These are phyloP conservation scores for Argopecten irradians DNA, from an alignment of 1,140 invertebrate genomes.

Conservation along the genomic window DNA sequence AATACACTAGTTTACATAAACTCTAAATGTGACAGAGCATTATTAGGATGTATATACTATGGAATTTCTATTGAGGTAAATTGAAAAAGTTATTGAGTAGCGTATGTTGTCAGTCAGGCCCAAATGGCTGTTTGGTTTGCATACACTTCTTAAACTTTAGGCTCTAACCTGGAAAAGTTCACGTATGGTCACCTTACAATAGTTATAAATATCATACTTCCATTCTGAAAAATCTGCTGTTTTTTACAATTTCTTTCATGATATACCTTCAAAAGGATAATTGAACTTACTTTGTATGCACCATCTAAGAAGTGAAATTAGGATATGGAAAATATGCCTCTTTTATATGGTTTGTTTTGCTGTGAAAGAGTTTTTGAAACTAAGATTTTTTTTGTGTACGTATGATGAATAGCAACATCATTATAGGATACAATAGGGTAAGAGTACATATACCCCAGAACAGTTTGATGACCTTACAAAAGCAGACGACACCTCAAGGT, in stretches of 20 bases:
- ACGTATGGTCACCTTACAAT: background rate
- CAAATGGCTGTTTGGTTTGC: background rate
- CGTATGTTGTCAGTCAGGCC: background rate
- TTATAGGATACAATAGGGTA: background rate
- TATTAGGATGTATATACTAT: background rate
- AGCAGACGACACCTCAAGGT: background rate
- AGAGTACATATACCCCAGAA: background rate
- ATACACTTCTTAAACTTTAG: background rate
- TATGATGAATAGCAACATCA: background rate
- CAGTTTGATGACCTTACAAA: background rate
- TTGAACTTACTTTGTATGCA: no score
- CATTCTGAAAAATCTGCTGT: background rate
- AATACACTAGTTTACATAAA: background rate
- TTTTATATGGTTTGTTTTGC: no score
- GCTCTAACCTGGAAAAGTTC: background rate
- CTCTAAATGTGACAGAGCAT: background rate
- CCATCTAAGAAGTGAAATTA: no score
- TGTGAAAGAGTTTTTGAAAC: no score
- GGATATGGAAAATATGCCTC: no score
- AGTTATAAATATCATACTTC: background rate
- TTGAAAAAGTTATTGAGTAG: slow-evolving; percentile 10
- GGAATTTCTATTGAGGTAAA: background rate
- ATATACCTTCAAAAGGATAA: background rate
- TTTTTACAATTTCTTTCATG: background rate
- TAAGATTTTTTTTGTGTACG: no score